phyloP scores from a whole-genome alignment of 2,797 vertebrate genomes.

The Prionace glauca region DNA sequence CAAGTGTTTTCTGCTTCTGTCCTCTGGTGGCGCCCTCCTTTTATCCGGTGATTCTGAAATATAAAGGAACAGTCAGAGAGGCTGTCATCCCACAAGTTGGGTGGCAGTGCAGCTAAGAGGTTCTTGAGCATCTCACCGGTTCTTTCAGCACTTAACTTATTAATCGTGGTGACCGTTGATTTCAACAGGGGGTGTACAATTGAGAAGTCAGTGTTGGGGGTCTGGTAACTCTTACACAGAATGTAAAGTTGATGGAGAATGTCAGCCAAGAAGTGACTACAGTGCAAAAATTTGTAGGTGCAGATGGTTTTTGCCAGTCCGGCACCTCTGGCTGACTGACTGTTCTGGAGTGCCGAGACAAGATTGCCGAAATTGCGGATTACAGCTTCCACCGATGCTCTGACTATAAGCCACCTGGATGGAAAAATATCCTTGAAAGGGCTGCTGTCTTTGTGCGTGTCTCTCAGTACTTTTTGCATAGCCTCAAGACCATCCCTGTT shows the following conservation, averaged over 20 bases:
- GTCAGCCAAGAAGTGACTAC: slow-evolving; percentile 25
- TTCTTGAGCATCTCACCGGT: slow-evolving; percentile 5
- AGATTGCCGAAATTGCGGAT: slow-evolving; percentile 20
- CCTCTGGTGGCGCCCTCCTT: not conserved
- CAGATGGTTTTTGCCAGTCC: slow-evolving; percentile 16
- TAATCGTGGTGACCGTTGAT: slow-evolving; percentile 23
- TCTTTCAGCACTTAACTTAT: not conserved
- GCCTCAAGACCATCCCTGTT: not conserved
- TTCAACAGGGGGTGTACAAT: slow-evolving; percentile 14
- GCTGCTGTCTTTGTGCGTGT: not conserved
- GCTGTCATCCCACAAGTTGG: not conserved
- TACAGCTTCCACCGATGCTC: slow-evolving; percentile 9
- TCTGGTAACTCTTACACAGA: slow-evolving; percentile 29
- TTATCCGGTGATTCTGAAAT: not conserved
- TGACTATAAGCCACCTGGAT: not conserved
- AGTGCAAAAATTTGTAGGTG: slow-evolving; percentile 26
- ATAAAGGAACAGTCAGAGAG: not conserved
- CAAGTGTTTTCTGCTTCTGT: not conserved
- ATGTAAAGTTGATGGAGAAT: slow-evolving; percentile 26
- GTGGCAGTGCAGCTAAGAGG: not conserved
- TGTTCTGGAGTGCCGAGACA: not conserved
- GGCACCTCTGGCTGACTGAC: not conserved
- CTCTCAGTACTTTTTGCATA: not conserved
- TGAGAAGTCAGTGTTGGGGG: not conserved
- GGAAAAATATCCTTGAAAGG: not conserved